phyloP scores from a whole-genome alignment of 2,797 vertebrate genomes.

The Microcaecilia unicolor region DNA sequence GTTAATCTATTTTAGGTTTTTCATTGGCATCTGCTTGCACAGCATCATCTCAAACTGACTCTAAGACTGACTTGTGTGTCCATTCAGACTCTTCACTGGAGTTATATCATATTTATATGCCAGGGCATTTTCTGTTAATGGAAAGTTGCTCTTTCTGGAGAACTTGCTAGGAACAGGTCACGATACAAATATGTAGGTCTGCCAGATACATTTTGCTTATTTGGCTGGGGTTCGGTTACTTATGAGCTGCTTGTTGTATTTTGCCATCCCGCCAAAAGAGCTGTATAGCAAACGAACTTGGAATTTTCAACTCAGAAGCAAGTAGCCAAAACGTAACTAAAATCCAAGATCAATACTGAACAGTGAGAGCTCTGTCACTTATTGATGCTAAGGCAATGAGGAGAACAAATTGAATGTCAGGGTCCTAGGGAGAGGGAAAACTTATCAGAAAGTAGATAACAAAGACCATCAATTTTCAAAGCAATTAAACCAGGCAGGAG shows the following conservation, averaged over 20 bases:
- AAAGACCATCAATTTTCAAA: too few species aligned
- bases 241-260: background rate
- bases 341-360: too few species aligned
- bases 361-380: too few species aligned
- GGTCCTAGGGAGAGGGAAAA: too few species aligned
- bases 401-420: too few species aligned
- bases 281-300: background rate
- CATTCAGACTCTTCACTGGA: conserved; percentile 7
- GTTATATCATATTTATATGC: background rate
- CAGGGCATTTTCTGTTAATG: background rate
- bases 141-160: background rate
- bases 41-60: conserved; percentile 14
- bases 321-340: too few species aligned
- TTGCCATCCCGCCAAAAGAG: background rate
- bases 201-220: fast-evolving
- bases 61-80: conserved; percentile 12
- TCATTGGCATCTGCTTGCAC: conserved; percentile 26
- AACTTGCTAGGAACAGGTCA: background rate
- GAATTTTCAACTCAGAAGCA: too few species aligned
- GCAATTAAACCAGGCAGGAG: too few species aligned
- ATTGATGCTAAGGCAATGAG: too few species aligned
- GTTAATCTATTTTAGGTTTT: conserved; percentile 29
- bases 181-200: background rate
- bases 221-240: background rate
- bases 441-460: too few species aligned